Base-by-base conservation (phyloP, 2,797 vertebrate genomes). In the Erethizon dorsatum region DNA sequence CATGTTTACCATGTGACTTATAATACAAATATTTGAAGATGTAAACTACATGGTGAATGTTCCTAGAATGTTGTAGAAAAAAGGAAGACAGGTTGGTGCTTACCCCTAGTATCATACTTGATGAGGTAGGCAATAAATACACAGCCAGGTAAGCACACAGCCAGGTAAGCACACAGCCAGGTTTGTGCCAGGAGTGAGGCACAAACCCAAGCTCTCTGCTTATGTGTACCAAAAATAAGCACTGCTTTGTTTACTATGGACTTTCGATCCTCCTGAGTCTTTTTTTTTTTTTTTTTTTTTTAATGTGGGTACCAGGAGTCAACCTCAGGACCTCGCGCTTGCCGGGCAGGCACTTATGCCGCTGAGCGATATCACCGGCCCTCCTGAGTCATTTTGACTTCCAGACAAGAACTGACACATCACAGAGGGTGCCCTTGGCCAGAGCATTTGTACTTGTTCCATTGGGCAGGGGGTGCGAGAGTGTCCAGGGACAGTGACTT, bases 1-100 rank as follows among this genome's bases (percentile, higher is more conserved):
- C 45, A 17, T 61, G 41, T 33, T 90, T 84, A 85, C 52, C 90
- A 65, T 91, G 89, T 96, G 63, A 52, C 50, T 54, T 90, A 18
- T 82, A 56, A 57, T 56, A n/a, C n/a, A 69, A 88, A 85, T 57
- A 63, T 52, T 63, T 83, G 71, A 82, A 4, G 2, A 79, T 65
- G 54, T 45, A 94, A 63, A 71, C 5, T 33, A 41, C 26, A 11
- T 56, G 17, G 45, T 54, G 8, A 80, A 52, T 77, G 26, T 63
- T 75, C 14, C 54, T 9, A 52, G 88, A 69, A 57, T 45, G 18
- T 47, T 65, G 41, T 80, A 37, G 65, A 63, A 47, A 57, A 63
- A 33, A 50, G 65, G 45, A 73, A 93, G 28, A 47, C 15, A 75
- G 47, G 45, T 56, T n/a, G 65, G 31, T 13, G 41, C 86, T 77